These are phyloP conservation scores for Venturia canescens DNA, from an alignment of 1,140 invertebrate species.

Conservation along the genomic window DNA sequence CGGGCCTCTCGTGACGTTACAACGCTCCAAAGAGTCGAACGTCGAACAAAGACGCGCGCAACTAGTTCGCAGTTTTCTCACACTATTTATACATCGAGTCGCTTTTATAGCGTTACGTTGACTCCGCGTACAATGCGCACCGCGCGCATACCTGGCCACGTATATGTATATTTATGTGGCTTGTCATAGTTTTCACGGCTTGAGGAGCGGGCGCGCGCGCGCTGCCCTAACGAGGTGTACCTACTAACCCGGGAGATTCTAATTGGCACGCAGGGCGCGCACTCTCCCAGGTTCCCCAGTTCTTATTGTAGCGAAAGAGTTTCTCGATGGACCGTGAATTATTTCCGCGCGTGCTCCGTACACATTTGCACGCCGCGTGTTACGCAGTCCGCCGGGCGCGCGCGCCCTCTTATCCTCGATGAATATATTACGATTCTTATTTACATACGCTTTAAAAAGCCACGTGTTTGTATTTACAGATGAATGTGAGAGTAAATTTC, in stretches of 20 bases:
- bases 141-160: not conserved
- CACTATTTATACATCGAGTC: not conserved
- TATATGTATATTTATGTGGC: slow-evolving; percentile 14
- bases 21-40: not conserved
- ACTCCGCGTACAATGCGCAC: not conserved
- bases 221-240: slow-evolving; percentile 23
- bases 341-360: not conserved
- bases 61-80: slow-evolving; percentile 5
- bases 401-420: too few relatives aligned
- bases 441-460: not conserved
- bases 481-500: too few relatives aligned
- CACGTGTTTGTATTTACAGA: too few relatives aligned
- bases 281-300: slow-evolving; percentile 11
- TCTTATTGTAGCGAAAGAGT: slow-evolving; percentile 20
- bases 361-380: not conserved
- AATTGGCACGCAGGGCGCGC: slow-evolving; percentile 28
- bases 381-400: slow-evolving; percentile 11
- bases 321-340: slow-evolving; percentile 23
- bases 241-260: slow-evolving; percentile 31
- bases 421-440: slow-evolving; percentile 2
- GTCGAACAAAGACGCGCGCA: not conserved
- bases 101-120: not conserved
- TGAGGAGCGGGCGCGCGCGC: slow-evolving; percentile 14
- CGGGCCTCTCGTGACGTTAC: not conserved
- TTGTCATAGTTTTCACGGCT: slow-evolving; percentile 33